Evolutionary conservation across 2,888 invertebrate species (phyloP).

Genomic region (Argyresthia albistria): DNA sequence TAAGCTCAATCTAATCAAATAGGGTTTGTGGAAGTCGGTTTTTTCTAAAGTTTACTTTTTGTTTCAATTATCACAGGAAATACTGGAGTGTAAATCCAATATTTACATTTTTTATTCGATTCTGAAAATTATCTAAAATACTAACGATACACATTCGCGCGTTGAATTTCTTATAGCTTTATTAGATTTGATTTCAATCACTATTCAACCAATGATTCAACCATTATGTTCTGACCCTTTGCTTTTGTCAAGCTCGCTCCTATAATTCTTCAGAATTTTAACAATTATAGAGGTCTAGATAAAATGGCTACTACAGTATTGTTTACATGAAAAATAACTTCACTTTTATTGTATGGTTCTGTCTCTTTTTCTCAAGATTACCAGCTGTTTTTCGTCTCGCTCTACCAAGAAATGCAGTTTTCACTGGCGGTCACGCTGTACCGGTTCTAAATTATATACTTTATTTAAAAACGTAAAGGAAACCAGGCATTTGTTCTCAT

Average conservation of each 20-base stretch:
- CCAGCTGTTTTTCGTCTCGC: slow-evolving; percentile 15
- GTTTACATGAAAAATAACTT: background rate
- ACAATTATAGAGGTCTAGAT: background rate
- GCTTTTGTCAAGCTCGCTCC: no score
- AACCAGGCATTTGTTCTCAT: background rate
- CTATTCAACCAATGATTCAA: no score
- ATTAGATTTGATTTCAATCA: background rate
- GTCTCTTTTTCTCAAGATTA: background rate
- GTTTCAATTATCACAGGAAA: no score
- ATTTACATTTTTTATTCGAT: no score
- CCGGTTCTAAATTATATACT: background rate
- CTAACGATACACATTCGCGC: no score
- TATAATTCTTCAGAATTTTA: background rate
- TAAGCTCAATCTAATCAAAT: no score
- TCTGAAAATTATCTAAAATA: no score
- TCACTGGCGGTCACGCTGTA: slow-evolving; percentile 38
- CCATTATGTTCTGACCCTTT: background rate
- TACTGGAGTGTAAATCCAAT: no score
- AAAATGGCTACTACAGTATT: background rate
- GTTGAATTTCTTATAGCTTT: no score
- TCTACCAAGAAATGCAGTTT: slow-evolving; percentile 40
- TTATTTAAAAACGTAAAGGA: background rate
- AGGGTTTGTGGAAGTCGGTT: no score
- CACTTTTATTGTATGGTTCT: background rate
- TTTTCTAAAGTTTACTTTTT: no score